Evolutionary conservation across 2,888 invertebrate genomes (phyloP).

Genomic region (Drosophila subquinaria): DNA sequence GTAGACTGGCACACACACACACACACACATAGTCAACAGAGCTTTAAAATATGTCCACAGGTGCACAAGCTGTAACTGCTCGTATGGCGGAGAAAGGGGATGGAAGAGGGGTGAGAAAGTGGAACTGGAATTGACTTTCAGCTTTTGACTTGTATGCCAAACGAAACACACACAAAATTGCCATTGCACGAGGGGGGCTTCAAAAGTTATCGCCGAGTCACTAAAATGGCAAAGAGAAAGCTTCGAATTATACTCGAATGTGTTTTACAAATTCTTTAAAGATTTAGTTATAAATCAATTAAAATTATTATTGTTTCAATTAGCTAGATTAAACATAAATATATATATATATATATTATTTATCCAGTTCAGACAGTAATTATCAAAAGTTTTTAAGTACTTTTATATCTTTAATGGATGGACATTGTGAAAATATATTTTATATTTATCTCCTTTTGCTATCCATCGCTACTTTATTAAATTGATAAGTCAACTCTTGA

Average conservation of each 20-base stretch:
- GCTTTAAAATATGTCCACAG: slow-evolving; percentile 77
- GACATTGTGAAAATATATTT: background rate
- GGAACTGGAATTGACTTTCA: slow-evolving; percentile 73
- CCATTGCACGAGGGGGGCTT: slow-evolving; percentile 33
- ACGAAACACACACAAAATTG: slow-evolving; percentile 54
- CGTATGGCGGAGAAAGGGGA: background rate
- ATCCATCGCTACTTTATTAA: too few species aligned
- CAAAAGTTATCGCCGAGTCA: background rate
- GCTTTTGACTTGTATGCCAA: slow-evolving; percentile 74
- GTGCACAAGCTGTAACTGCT: slow-evolving; percentile 57
- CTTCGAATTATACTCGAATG: background rate
- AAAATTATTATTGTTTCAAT: too few species aligned
- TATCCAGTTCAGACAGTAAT: too few species aligned
- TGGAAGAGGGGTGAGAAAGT: background rate
- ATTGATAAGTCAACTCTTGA: too few species aligned
- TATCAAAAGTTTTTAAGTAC: background rate
- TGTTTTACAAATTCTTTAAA: too few species aligned
- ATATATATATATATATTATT: too few species aligned
- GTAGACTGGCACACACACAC: slow-evolving; percentile 21
- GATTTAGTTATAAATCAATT: too few species aligned
- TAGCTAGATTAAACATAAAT: too few species aligned
- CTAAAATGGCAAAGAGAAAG: background rate
- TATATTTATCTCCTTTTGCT: too few species aligned
- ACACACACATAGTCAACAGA: slow-evolving; percentile 34
- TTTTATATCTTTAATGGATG: background rate